Evolutionary conservation across 2,113 vertebrate species (phyloP).

Genomic region (Philantomba maxwellii): DNA sequence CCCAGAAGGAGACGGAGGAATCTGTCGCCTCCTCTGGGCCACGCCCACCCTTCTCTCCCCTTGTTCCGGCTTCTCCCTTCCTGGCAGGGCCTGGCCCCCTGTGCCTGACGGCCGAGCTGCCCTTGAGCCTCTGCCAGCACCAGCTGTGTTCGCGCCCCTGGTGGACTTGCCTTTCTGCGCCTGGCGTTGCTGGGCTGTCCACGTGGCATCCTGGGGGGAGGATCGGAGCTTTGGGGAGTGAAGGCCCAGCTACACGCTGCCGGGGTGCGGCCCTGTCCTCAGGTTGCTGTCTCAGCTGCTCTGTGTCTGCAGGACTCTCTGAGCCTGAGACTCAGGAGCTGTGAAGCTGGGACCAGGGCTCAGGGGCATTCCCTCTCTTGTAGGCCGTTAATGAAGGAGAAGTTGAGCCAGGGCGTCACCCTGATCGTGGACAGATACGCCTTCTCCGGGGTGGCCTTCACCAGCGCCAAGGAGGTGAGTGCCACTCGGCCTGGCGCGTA

Average conservation of each 20-base stretch:
- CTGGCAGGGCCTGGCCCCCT: accelerated
- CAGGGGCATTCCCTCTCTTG: neutral
- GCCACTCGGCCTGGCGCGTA: accelerated
- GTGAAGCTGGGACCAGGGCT: neutral
- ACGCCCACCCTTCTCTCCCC: accelerated
- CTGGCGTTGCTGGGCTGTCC: neutral
- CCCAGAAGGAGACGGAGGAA: no score
- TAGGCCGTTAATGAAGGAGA: slow-evolving; percentile 83
- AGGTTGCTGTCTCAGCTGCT: accelerated
- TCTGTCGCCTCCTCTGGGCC: accelerated
- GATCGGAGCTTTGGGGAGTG: neutral
- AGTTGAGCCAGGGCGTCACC: slow-evolving; percentile 87
- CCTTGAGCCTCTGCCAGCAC: accelerated
- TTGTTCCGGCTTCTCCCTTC: neutral
- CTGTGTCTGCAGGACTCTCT: neutral
- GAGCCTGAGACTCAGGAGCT: neutral
- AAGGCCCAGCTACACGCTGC: no score
- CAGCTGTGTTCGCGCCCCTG: neutral
- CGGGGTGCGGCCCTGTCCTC: accelerated
- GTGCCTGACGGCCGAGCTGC: accelerated
- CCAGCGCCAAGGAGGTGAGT: slow-evolving; percentile 92
- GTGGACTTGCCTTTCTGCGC: neutral
- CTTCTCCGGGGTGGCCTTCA: slow-evolving; percentile 96
- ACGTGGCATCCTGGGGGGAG: neutral
- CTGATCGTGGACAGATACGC: slow-evolving; percentile 93